phyloP scores from a whole-genome alignment of 2,888 invertebrate genomes.

The Macrophya annulata region DNA sequence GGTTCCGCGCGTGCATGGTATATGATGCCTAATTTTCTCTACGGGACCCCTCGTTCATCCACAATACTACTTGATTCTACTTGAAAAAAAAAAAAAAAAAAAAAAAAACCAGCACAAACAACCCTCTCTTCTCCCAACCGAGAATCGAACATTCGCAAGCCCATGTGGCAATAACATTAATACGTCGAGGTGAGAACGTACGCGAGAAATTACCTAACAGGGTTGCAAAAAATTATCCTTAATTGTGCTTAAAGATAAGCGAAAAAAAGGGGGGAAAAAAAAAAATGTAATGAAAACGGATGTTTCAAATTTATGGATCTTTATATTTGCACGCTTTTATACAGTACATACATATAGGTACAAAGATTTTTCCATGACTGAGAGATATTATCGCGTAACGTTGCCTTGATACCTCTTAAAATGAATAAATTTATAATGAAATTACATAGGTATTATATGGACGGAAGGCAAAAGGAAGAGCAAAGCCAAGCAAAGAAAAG shows the following conservation, averaged over 20 bases:
- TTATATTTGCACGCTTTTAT: background rate
- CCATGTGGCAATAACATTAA: background rate
- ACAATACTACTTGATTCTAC: conserved; percentile 64
- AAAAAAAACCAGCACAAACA: conserved; percentile 53
- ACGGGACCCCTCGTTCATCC: conserved; percentile 59
- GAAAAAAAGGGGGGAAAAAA: background rate
- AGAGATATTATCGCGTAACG: no score
- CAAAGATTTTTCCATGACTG: background rate
- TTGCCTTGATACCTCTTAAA: no score
- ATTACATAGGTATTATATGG: no score
- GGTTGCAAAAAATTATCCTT: background rate
- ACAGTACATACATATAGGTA: background rate
- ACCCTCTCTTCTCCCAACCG: conserved; percentile 44
- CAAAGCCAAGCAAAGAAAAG: no score
- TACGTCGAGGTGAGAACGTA: background rate
- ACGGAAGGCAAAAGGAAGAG: no score
- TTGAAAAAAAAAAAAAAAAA: conserved; percentile 54
- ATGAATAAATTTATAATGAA: no score
- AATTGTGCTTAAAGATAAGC: no score
- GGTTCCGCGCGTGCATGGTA: conserved; percentile 20
- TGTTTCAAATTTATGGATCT: background rate
- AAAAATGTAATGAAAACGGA: background rate
- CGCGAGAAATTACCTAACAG: background rate
- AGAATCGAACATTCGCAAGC: conserved; percentile 26
- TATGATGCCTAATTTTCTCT: conserved; percentile 61